These are phyloP conservation scores for Rapana venosa DNA, from an alignment of 2,888 invertebrate genomes.

Conservation along the genomic window DNA sequence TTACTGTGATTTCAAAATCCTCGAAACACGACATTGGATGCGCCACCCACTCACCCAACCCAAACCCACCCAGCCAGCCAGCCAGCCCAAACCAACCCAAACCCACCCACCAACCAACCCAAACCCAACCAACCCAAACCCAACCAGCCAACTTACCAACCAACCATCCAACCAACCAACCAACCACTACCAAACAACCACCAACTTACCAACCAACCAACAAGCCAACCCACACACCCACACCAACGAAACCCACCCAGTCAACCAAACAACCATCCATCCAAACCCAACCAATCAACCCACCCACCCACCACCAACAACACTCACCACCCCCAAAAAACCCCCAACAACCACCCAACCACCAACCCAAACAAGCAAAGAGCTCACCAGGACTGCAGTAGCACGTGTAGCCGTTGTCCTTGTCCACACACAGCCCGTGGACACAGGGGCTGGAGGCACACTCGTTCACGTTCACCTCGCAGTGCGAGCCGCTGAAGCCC, in stretches of 20 bases:
- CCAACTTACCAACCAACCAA: neutral
- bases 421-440: conserved; percentile 74
- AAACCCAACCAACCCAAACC: too few relatives aligned
- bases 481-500: conserved; percentile 69
- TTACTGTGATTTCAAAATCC: too few relatives aligned
- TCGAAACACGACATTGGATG: too few relatives aligned
- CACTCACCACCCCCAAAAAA: neutral
- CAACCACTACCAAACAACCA: neutral
- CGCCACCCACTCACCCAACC: too few relatives aligned
- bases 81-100: too few relatives aligned
- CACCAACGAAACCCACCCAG: too few relatives aligned
- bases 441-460: conserved; percentile 73
- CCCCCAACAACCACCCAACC: neutral
- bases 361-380: neutral
- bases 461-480: conserved; percentile 73
- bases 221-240: too few relatives aligned
- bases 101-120: too few relatives aligned
- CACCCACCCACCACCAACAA: too few relatives aligned
- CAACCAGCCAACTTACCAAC: neutral
- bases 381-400: conserved; percentile 73
- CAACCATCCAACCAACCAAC: neutral
- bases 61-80: too few relatives aligned
- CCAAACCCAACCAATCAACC: too few relatives aligned
- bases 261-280: too few relatives aligned
- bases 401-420: conserved; percentile 68